Base-by-base conservation (phyloP, 2,888 invertebrate genomes). In the Cephus pygmeus region DNA sequence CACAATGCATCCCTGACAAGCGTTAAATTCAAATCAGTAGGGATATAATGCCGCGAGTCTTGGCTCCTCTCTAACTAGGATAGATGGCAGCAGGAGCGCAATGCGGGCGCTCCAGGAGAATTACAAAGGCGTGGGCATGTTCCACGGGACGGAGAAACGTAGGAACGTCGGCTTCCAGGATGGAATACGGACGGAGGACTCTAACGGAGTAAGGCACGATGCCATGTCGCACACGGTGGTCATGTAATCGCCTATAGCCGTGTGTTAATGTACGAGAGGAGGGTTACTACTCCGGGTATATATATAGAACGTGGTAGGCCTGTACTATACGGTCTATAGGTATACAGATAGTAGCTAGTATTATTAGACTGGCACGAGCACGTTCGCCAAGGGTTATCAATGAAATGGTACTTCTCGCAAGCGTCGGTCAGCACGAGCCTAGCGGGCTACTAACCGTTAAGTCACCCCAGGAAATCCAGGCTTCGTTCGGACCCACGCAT, bases 1-100 rank as follows among this genome's bases (percentile, higher is more conserved):
- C 82, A 87, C 87, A 86, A 86, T 86, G 84, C 83, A 77, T 82
- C 80, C 78, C 80, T 81, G 83, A 83, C 85, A 83, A 85, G 85
- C 88, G 88, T 88, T 88, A 88, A 88, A 88, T 88, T 88, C 85
- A 88, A 88, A 88, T 88, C 86, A 85, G 84, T 84, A 78, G 83
- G 83, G 84, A 85, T 85, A 84, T 82, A 85, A 85, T 82, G 83
- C 85, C 83, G 81, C 82, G 75, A 69, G 82, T 56, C 40, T 23
- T 56, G 40, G 15, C 40, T 15, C 40, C 2, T 23, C 84, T 87
- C 83, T 86, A 87, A 86, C 87, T 83, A 87, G 87, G 82, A 86
- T 86, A 83, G 83, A 87, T 85, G 84, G 75, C 69, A 78, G 77
- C 69, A 69, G 34, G 35, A 40, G 69, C 30, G 40, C 68, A 33